Percentiles rank a stretch among this genome's conserved stretches.
phyloP scores from a whole-genome alignment of 2,113 vertebrate species.

The Hippocampus abdominalis region DNA sequence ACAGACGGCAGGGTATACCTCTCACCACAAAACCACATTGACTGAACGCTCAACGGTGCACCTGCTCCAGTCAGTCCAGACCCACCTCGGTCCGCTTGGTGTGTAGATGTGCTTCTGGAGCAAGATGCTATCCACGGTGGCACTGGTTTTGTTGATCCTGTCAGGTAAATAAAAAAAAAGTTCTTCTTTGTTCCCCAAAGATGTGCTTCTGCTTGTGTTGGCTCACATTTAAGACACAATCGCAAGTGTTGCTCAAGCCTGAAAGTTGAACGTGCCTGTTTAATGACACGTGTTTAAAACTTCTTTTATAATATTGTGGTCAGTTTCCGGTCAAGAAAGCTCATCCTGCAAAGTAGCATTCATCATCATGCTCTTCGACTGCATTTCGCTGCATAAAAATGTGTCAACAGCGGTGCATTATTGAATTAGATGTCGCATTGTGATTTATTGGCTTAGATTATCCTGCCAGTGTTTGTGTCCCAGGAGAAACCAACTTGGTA shows the following conservation, averaged over 20 bases:
- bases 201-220: not conserved
- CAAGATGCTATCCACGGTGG: slow-evolving; percentile 61
- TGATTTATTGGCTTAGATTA: not conserved
- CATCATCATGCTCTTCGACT: slow-evolving; percentile 19
- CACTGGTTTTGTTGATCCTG: slow-evolving; percentile 51
- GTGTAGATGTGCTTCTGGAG: slow-evolving; percentile 27
- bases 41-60: slow-evolving; percentile 38
- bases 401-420: not conserved
- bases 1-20: slow-evolving; percentile 25
- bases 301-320: not conserved
- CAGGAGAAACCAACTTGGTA: not conserved
- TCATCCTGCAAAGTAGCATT: slow-evolving; percentile 15
- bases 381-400: not conserved
- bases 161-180: slow-evolving; percentile 52
- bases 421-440: not conserved
- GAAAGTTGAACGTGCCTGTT: not conserved
- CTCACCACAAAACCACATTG: slow-evolving; percentile 35
- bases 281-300: not conserved
- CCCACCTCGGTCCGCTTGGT: slow-evolving; percentile 23
- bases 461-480: not conserved
- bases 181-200: slow-evolving; percentile 10
- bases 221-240: not conserved
- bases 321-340: not conserved
- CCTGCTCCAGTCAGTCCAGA: slow-evolving; percentile 32
- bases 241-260: not conserved